Evolutionary conservation across 2,113 vertebrate genomes (phyloP), one percentile per base, ranked within the genome.

Genomic region (Zosterops lateralis): DNA sequence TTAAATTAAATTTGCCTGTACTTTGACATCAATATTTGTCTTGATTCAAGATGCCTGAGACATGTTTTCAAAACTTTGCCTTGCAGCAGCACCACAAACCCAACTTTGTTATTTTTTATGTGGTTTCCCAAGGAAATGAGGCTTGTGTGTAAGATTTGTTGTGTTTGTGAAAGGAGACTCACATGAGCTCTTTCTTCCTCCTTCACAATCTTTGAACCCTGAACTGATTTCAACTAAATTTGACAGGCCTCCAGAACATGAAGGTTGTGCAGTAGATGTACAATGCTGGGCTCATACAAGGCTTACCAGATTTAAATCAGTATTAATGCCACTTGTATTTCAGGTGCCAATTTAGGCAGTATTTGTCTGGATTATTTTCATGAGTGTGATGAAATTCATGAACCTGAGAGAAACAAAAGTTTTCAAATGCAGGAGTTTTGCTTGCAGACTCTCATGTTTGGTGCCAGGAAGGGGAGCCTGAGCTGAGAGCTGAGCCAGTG

Each of bases 111-210:
- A 47, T 90, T 88, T 91, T 77, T 88, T 25, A 88, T 62, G 79
- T 84, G 96, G 95, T 80, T 96, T 95, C 75, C 92, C 65, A 60
- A 88, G 92, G 93, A 95, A 94, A 88, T 64, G 64, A 64, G 83
- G 47, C 60, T 71, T 48, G 64, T 58, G 20, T 80, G 62, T 70
- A 51, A 73, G 85, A 54, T 66, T 45, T 56, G 61, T 89, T 82
- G 31, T 91, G 66, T 74, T 87, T 86, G 28, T 83, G 82, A 93
- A 89, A 79, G 7, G 38, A 87, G 47, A 20, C 47, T 73, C 85
- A 50, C 3, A 7, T 40, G 88, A 82, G 56, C 32, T 66, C 62
- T 34, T 58, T 91, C 74, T 77, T 94, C 82, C 51, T 96, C 51
- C 79, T 58, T 58, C 56, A 3, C 4, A 54, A 51, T 44, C 88